Conservation (phyloP, 2,797 vertebrate genomes). For the Eulemur rubriventer region DNA sequence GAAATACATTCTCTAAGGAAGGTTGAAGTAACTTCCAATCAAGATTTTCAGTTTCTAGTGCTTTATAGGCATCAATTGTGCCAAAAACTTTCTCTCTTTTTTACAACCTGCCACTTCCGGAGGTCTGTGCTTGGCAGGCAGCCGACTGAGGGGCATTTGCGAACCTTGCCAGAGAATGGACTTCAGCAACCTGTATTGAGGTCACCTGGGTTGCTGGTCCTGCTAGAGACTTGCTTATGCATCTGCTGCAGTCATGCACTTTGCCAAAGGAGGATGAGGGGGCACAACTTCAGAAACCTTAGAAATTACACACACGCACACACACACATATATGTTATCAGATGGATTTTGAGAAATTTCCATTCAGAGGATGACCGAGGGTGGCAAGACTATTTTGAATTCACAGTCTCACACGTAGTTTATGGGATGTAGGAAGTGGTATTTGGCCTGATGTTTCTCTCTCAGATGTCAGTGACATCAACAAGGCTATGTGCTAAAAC, state of each 20-base stretch:
- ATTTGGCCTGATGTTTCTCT: background rate
- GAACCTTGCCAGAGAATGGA: background rate
- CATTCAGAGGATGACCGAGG: background rate
- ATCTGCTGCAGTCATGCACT: background rate
- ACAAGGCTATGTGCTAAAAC: background rate
- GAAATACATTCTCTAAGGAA: background rate
- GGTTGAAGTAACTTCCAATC: background rate
- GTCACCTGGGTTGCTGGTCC: background rate
- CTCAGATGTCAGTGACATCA: background rate
- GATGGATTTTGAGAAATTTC: background rate
- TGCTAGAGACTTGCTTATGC: background rate
- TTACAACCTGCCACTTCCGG: background rate
- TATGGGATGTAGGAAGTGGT: background rate
- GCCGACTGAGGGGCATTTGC: background rate
- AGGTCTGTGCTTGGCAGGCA: background rate
- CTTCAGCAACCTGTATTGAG: background rate
- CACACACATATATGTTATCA: background rate
- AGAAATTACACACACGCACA: background rate
- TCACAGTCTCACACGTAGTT: background rate
- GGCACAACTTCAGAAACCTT: background rate
- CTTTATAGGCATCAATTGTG: background rate
- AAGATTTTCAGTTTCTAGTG: background rate
- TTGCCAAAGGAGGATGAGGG: background rate
- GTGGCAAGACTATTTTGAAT: background rate
- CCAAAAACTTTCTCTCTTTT: background rate